Base-by-base conservation (phyloP, 2,113 vertebrate species). In the Sorex fumeus region DNA sequence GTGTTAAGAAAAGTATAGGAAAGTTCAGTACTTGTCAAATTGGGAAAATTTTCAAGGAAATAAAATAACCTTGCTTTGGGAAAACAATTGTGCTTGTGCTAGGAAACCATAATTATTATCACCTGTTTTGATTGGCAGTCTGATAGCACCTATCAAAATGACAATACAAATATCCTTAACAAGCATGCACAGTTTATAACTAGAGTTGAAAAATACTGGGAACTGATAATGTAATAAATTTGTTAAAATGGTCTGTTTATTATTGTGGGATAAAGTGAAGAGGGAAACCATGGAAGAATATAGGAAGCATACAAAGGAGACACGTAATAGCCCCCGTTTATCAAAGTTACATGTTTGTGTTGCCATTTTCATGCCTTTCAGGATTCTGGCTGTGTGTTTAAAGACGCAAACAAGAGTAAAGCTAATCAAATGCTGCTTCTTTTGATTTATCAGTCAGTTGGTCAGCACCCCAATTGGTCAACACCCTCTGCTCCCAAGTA, bases 11-110 rank as follows among this genome's bases (percentile, higher is more conserved):
- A 77, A 47, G 23, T 80, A 30, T 3, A 84, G 47, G 36, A 40
- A 9, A 93, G 60, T 13, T 62, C n/a, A 30, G 1, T 91, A 60
- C 30, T 16, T 91, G 40, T 64, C 40, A 76, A 32, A 36, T 15
- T 69, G 27, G 45, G 27, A 79, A 80, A 76, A 77, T 91, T 79
- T 80, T 71, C n/a, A 69, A 77, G 71, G 28, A 94, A 67, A 53
- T 43, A 27, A 82, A 45, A 32, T 82, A 27, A 57, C 32, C 69
- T 81, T 70, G 34, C 21, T 67, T 36, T 19, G 57, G 25, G 21
- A 32, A 40, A 53, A 57, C 8, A 43, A 75, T 19, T 57, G 19
- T 80, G 53, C 25, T 88, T 34, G 23, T 92, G 19, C 6, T 79
- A 18, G 21, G 80, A 70, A 57, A 19, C 13, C 53, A 57, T 57